Base-by-base conservation (phyloP, 2,888 invertebrate species). In the Ormyrus rosae region DNA sequence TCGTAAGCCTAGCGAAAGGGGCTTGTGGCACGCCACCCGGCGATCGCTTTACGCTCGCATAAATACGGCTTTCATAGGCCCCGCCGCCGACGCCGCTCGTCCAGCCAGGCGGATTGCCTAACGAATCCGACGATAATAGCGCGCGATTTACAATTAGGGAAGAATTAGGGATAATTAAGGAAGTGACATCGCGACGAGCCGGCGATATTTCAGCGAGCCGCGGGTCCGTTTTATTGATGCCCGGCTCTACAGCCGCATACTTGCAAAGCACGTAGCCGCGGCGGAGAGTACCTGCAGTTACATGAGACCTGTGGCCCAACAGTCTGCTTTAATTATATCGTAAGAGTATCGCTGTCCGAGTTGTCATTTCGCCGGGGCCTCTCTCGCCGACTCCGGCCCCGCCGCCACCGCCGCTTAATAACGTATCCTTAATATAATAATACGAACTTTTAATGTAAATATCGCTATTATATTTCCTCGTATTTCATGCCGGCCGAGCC, bases 1-100 rank as follows among this genome's bases (percentile, higher is more conserved):
- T 72, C 80, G 76, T 61, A 60, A 58, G 71, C 70, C 67, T 75
- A 71, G 76, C 76, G 72, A 80, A 72, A 77, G 70, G 72, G 68
- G 68, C 80, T 76, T 81, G 65, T 73, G 72, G 77, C 69, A 81
- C 73, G 77, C 77, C 81, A 77, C 73, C 77, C 73, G 77, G 77
- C 73, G 72, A 81, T 73, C 81, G 81, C 73, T 80, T 80, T 80
- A 80, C 80, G 80, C 67, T 80, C 75, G 80, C 75, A 76, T 76
- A 80, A 75, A 80, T 75, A 74, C 64, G 73, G 64, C 79, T 79
- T 79, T 73, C 73, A 79, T 79, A 79, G 69, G 70, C 64, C 50
- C n/a, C 4, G 34, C 45, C 45, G n/a, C 10, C 11, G 34, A 19
- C 34, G 63, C 19, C 7, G 51, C 46, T 6, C 11, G 13, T 13